phyloP scores from a whole-genome alignment of 2,888 invertebrate species.

The Diploptera punctata region DNA sequence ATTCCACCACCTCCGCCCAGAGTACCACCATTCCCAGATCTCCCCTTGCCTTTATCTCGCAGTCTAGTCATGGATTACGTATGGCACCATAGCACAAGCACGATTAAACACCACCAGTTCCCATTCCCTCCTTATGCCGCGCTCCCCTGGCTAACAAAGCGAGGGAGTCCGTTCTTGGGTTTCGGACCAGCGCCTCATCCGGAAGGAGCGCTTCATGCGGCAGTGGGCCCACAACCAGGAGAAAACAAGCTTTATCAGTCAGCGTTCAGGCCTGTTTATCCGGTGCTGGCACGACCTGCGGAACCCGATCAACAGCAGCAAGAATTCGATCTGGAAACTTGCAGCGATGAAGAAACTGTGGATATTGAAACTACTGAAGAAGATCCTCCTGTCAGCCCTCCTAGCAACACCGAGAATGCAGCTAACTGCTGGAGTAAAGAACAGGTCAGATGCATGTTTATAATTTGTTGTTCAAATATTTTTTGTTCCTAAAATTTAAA shows the following conservation, averaged over 20 bases:
- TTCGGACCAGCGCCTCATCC: constrained; percentile 38
- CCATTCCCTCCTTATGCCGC: constrained; percentile 71
- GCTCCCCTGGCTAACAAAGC: constrained; percentile 59
- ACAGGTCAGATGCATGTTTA: constrained; percentile 22
- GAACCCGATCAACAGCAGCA: neutral
- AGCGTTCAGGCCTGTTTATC: constrained; percentile 65
- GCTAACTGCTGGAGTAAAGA: constrained; percentile 17
- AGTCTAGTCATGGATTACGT: constrained; percentile 80
- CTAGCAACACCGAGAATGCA: neutral
- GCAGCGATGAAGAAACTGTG: constrained; percentile 72
- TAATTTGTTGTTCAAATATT: too few species aligned
- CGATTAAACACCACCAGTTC: constrained; percentile 54
- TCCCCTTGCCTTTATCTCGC: constrained; percentile 66
- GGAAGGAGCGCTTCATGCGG: constrained; percentile 41
- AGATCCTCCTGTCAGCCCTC: constrained; percentile 56
- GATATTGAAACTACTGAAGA: constrained; percentile 90
- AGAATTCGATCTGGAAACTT: constrained; percentile 42
- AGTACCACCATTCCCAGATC: constrained; percentile 61
- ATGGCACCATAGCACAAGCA: constrained; percentile 64
- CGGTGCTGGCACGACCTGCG: constrained; percentile 44
- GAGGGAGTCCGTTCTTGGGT: constrained; percentile 29
- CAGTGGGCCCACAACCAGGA: constrained; percentile 28
- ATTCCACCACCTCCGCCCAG: constrained; percentile 50
- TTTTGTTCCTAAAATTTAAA: too few species aligned
- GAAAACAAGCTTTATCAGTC: constrained; percentile 59